Evolutionary conservation across 2,113 vertebrate species (phyloP), one percentile per base, ranked within the genome.

Genomic region (Chrysochloris asiatica): DNA sequence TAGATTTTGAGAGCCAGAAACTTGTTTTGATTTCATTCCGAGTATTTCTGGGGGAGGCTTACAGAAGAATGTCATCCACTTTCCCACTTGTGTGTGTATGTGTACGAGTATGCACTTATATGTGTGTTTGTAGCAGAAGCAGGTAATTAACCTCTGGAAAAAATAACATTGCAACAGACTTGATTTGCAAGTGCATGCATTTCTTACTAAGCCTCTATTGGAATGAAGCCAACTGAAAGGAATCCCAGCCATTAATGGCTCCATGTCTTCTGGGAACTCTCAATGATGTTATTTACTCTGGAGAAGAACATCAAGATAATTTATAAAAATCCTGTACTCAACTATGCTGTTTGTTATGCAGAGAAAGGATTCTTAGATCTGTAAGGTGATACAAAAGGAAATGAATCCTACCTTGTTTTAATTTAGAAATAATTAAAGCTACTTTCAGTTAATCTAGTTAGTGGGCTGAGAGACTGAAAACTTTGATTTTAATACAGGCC

Each of bases 141-240:
- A 95, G 91, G 83, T 95, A 95, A 96, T 96, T 94, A 95, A 96
- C 73, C 67, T 94, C 13, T 71, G 95, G 90, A 90, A 94, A 82
- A 95, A 97, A 80, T 65, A 96, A 94, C 93, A 92, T 90, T 86
- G 95, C 95, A 96, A 81, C 95, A 97, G 96, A 96, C 96, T 96
- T 50, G 92, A 92, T 94, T 91, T 96, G 94, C 82, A 95, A 72
- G 83, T 80, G 81, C 92, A 91, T 97, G 90, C 91, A 95, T 89
- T 93, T 95, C 92, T 77, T 67, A 93, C 54, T 91, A 50, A 86
- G 93, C 26, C 72, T 81, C 73, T 84, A 9, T 79, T 97, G 96
- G 95, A 96, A 81, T 93, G 92, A 67, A 45, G 88, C 95, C 93
- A 91, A 2, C 8, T 89, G 77, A 94, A 96, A 93, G 88, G 86